Evolutionary conservation across 2,888 invertebrate species (phyloP).

Genomic region (Acrobasis repandana): DNA sequence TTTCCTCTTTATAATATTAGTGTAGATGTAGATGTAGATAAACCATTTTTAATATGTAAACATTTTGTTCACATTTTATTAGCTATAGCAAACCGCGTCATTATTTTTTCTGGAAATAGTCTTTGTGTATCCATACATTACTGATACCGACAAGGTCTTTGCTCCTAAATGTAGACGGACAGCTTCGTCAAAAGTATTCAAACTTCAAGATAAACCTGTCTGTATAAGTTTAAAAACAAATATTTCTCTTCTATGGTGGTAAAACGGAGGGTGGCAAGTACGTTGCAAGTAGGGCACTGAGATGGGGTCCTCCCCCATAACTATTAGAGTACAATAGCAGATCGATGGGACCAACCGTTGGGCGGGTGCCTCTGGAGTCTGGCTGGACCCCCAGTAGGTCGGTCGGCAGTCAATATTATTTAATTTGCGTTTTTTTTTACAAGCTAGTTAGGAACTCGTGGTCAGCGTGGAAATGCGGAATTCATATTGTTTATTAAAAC

Average conservation of each 20-base stretch:
- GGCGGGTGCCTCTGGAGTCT: slow-evolving; percentile 45
- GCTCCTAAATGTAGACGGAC: too few relatives aligned
- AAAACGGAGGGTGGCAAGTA: slow-evolving; percentile 49
- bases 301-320: slow-evolving; percentile 53
- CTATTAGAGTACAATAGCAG: slow-evolving; percentile 67
- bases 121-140: too few relatives aligned
- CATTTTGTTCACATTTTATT: too few relatives aligned
- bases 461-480: too few relatives aligned
- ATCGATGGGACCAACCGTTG: slow-evolving; percentile 55
- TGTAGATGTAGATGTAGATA: too few relatives aligned
- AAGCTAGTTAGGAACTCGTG: slow-evolving; percentile 38
- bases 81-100: too few relatives aligned
- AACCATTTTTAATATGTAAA: too few relatives aligned
- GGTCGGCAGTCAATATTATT: slow-evolving; percentile 41
- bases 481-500: too few relatives aligned
- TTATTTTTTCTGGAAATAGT: too few relatives aligned
- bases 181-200: neutral
- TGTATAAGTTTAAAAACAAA: slow-evolving; percentile 9
- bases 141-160: too few relatives aligned
- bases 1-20: too few relatives aligned
- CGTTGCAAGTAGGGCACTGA: slow-evolving; percentile 48
- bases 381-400: slow-evolving; percentile 44
- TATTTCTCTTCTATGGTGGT: slow-evolving; percentile 20
- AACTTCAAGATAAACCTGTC: slow-evolving; percentile 5
- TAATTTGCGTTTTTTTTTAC: slow-evolving; percentile 73